Percentiles rank a stretch among this genome's conserved stretches.
These are phyloP conservation scores for Panthera leo DNA, from an alignment of 2,113 vertebrate species.

Conservation along the genomic window DNA sequence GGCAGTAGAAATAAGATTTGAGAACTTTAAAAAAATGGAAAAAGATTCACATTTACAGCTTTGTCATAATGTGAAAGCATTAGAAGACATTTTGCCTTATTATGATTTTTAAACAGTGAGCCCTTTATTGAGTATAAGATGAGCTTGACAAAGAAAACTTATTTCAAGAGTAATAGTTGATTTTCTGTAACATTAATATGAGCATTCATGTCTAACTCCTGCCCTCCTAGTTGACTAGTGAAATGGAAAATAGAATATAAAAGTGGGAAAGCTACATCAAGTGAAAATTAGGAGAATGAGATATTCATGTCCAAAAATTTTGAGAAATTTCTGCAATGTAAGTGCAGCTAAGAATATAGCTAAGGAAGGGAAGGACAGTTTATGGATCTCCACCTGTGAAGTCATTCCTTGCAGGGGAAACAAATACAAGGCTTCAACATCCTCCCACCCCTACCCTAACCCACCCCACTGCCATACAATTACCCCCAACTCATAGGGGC, in stretches of 20 bases:
- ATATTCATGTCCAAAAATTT: neutral
- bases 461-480: neutral
- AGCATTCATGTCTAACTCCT: neutral
- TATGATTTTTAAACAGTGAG: constrained; percentile 56
- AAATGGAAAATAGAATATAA: constrained; percentile 38
- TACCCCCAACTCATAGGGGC: neutral
- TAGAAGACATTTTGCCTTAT: constrained; percentile 27
- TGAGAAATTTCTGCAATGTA: neutral
- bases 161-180: constrained; percentile 6
- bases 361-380: neutral
- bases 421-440: neutral
- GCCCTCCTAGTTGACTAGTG: neutral
- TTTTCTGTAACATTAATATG: neutral
- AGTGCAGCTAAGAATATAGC: neutral
- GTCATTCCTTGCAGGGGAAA: neutral
- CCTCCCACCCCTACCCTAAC: neutral
- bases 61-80: constrained; percentile 33
- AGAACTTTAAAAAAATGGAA: neutral
- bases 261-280: neutral
- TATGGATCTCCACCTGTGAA: neutral
- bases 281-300: constrained; percentile 23
- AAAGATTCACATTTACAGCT: constrained; percentile 10
- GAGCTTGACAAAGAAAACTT: constrained; percentile 23
- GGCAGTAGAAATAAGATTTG: constrained; percentile 48
- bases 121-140: constrained; percentile 1